Evolutionary conservation across 2,888 invertebrate species (phyloP).

Genomic region (Ecliptopera silaceata): DNA sequence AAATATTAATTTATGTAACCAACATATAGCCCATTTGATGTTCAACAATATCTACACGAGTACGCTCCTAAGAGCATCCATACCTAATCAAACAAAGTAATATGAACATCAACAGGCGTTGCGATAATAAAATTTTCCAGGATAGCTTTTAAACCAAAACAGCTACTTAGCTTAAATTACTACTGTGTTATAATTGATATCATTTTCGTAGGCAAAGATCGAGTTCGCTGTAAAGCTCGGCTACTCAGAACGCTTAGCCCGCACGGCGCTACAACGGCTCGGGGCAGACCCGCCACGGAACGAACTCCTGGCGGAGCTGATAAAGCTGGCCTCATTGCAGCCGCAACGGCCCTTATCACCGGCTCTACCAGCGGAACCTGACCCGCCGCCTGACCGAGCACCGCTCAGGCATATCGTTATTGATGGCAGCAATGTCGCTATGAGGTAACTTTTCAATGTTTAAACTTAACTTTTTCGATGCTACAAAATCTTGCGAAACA

Average conservation of each 20-base stretch:
- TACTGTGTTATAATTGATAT: neutral
- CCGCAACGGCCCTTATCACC: constrained; percentile 66
- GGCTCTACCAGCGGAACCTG: constrained; percentile 58
- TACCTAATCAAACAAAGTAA: too few relatives aligned
- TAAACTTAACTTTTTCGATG: too few relatives aligned
- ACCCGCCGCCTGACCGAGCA: constrained; percentile 64
- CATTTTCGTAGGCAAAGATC: constrained; percentile 81
- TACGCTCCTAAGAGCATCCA: too few relatives aligned
- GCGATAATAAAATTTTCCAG: too few relatives aligned
- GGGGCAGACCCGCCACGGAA: constrained; percentile 93
- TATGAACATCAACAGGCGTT: too few relatives aligned
- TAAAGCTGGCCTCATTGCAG: constrained; percentile 88
- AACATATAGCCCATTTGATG: too few relatives aligned
- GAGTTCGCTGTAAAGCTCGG: constrained; percentile 97
- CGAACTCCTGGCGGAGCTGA: constrained; percentile 93
- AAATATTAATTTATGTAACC: too few relatives aligned
- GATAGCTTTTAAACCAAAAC: too few relatives aligned
- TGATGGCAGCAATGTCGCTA: constrained; percentile 97
- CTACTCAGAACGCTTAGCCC: constrained; percentile 93
- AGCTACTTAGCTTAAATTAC: too few relatives aligned
- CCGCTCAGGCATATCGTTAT: constrained; percentile 91
- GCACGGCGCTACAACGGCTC: constrained; percentile 91
- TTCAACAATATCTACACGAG: too few relatives aligned
- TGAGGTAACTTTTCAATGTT: constrained; percentile 90
- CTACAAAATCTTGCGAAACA: too few relatives aligned